Evolutionary conservation across 2,797 vertebrate species (phyloP).

Genomic region (Thunnus albacares): DNA sequence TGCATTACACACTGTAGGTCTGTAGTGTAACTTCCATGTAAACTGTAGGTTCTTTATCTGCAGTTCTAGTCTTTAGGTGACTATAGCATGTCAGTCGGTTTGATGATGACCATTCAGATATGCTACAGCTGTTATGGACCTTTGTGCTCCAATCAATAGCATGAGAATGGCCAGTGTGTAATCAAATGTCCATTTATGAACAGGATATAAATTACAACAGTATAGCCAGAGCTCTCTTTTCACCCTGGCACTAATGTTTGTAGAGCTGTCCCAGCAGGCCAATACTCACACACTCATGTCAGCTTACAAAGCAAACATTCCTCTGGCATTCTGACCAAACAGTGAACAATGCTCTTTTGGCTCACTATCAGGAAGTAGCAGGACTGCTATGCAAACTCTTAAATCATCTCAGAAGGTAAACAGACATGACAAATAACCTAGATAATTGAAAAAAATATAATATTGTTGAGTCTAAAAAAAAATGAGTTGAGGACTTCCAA

Average conservation of each 20-base stretch:
- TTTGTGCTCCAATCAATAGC: background rate
- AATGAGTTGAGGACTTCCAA: background rate
- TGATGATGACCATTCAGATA: background rate
- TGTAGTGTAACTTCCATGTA: background rate
- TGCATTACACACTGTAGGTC: background rate
- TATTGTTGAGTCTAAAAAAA: background rate
- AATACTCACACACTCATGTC: slow-evolving; percentile 33
- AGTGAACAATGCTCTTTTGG: slow-evolving; percentile 27
- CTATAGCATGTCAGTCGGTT: background rate
- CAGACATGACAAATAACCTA: background rate
- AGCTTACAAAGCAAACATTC: slow-evolving; percentile 56
- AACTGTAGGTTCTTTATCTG: background rate
- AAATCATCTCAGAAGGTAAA: slow-evolving; percentile 10
- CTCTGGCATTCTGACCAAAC: slow-evolving; percentile 40
- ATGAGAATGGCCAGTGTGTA: background rate
- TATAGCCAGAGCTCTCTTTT: background rate
- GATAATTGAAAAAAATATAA: background rate
- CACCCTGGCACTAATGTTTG: too few relatives aligned
- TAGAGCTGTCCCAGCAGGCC: slow-evolving; percentile 6
- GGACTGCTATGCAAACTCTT: background rate
- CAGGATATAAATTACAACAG: background rate
- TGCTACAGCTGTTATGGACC: background rate
- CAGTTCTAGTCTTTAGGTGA: background rate
- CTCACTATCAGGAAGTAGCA: background rate
- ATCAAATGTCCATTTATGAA: background rate